Base-by-base conservation (phyloP, 2,797 vertebrate species). In the Brotula barbata region DNA sequence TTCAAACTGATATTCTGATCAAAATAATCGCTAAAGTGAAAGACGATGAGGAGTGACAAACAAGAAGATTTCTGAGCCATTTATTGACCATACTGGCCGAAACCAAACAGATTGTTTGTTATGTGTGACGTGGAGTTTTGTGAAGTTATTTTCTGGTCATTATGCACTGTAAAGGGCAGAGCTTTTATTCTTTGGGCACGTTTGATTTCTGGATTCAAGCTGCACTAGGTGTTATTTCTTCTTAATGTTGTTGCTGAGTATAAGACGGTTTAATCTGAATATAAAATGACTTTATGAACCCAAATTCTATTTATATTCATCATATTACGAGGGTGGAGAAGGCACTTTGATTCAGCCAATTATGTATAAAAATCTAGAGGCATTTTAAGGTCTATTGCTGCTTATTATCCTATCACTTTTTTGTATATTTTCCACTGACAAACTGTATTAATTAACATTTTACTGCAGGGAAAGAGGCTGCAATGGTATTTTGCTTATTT, bases 111-210 rank as follows among this genome's bases (percentile, higher is more conserved):
- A 37, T 63, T 62, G 41, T 51, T 73, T 51, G 51, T 73, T 68
- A 65, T 74, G 21, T 44, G 75, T 78, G 49, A 69, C 73, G 59
- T 81, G 65, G 58, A 70, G 54, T 58, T 71, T 56, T 67, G 70
- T 71, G 58, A 45, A 14, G 34, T 73, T 63, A 34, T 68, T 50
- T 69, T 68, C 44, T 34, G 67, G n/a, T 67, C 25, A 34, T 75
- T 58, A 37, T 17, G 42, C 13, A 56, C 71, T 68, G 52, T 71
- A 42, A 66, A 64, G 47, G 33, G 10, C 46, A 25, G 37, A 5
- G 13, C 48, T 65, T 82, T 71, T 41, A n/a, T 46, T 78, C 66
- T 15, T 41, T 58, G n/a, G 5, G 47, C 21, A 60, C 61, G 42
- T 49, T 56, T 31, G 16, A 50, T 28, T 12, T 36, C 37, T 44